Base-by-base conservation (phyloP, 1,140 invertebrate species). In the Drosophila guanche region DNA sequence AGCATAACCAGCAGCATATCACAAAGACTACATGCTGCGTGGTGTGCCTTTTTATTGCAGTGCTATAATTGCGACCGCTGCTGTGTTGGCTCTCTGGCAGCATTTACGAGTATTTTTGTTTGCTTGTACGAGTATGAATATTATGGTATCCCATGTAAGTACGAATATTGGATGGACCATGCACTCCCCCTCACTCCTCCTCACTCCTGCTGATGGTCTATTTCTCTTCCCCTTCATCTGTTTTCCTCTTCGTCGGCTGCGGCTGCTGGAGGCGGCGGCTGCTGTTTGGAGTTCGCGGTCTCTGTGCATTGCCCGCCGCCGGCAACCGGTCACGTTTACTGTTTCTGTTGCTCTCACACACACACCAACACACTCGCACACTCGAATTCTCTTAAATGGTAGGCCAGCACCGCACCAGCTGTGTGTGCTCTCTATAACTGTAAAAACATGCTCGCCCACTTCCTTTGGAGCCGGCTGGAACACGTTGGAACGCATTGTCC, bases 371-470 rank as follows among this genome's bases (percentile, higher is more conserved):
- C 29, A 33, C 5, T 5, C 25, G 5, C 1, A 27, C 7, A 33
- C 29, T 10, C 3, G 12, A 10, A 12, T 33, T 55, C 20, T 41
- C 51, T 3, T 5, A 27, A 8, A n/a, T 50, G 41, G 47, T 62
- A 60, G 53, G 52, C 41, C 56, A 67, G 47, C 52, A 43, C 1
- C 66, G 72, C 72, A 62, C 73, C 80, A 85, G 73, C 81, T 85
- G 81, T 84, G 79, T 66, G 61, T 72, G 76, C 68, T 88, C 77
- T 88, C 69, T 68, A 76, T 88, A 89, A 89, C 83, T 88, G 83
- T 89, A 88, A 88, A 88, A 88, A 88, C 83, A 79, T 71, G 83
- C 79, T 88, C 83, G 83, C 83, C 83, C 83, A 88, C 83, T 88
- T 88, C 84, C 83, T 78, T 68, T 51, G 56, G 63, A 56, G 52